These are phyloP conservation scores for Limnephilus lunatus DNA, from an alignment of 2,888 invertebrate species.

Conservation along the genomic window DNA sequence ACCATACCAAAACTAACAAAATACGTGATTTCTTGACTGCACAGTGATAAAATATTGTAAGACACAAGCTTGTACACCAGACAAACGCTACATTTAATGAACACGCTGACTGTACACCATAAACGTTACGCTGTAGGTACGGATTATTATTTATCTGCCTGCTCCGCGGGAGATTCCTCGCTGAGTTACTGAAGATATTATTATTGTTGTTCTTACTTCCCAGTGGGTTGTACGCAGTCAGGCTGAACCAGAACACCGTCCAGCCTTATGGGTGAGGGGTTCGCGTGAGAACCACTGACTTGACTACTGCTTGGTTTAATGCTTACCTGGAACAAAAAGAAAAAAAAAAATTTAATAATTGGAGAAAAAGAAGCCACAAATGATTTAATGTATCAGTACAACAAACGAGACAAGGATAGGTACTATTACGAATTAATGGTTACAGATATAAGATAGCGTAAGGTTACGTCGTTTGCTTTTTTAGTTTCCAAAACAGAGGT, in stretches of 20 bases:
- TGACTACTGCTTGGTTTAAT: background rate
- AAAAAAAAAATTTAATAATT: conserved; percentile 28
- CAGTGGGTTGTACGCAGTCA: background rate
- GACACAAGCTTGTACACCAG: background rate
- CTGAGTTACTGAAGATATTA: background rate
- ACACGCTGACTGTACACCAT: background rate
- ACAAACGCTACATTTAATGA: background rate
- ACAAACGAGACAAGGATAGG: background rate
- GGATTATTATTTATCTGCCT: background rate
- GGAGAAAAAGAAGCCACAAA: background rate
- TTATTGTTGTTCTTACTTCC: background rate
- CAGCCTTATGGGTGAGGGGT: conserved; percentile 37
- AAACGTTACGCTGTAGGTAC: background rate
- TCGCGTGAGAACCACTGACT: conserved; percentile 44
- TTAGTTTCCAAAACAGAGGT: background rate
- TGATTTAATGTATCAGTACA: background rate
- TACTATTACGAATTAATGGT: background rate
- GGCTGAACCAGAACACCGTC: conserved; percentile 2
- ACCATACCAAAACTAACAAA: too few relatives aligned
- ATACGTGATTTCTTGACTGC: too few relatives aligned
- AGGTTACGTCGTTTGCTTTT: background rate
- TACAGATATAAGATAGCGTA: background rate
- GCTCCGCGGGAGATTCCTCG: background rate
- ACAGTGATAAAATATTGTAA: too few relatives aligned
- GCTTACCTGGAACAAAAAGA: conserved; percentile 54